Conservation (phyloP, 1,140 invertebrate species). For the Aricia agestis region DNA sequence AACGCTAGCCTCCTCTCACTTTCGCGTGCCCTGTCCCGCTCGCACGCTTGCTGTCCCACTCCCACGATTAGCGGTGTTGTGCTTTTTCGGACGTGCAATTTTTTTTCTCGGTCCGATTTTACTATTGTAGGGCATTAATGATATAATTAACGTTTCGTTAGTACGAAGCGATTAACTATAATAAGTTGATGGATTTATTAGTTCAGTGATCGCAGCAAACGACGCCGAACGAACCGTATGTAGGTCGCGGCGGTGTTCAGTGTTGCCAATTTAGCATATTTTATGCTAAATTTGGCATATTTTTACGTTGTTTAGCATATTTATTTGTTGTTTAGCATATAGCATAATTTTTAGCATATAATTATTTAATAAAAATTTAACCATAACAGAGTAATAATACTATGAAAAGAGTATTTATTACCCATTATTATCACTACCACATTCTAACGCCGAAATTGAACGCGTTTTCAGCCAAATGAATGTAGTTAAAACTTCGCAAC, state of each 20-base stretch:
- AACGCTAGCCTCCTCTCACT: slow-evolving; percentile 68
- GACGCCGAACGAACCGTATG: slow-evolving; percentile 19
- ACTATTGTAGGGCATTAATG: neutral
- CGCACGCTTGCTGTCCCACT: slow-evolving; percentile 41
- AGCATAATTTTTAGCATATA: too few relatives aligned
- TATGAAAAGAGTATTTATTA: too few relatives aligned
- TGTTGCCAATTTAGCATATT: too few relatives aligned
- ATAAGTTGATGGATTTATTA: neutral
- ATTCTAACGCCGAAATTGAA: too few relatives aligned
- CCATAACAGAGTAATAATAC: too few relatives aligned
- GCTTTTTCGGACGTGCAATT: slow-evolving; percentile 69
- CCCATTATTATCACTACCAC: too few relatives aligned
- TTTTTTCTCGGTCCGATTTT: slow-evolving; percentile 63
- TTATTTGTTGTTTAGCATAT: too few relatives aligned
- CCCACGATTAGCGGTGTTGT: slow-evolving; percentile 65
- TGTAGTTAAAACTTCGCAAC: too few relatives aligned
- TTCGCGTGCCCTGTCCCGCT: slow-evolving; percentile 55
- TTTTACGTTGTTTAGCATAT: too few relatives aligned
- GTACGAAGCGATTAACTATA: slow-evolving; percentile 33
- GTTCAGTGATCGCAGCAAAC: neutral
- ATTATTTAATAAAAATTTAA: too few relatives aligned
- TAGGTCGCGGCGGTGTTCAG: slow-evolving; percentile 18
- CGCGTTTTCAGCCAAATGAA: too few relatives aligned
- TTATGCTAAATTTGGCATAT: too few relatives aligned
- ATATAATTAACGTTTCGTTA: slow-evolving; percentile 46